These are phyloP conservation scores for Drosophila novamexicana DNA, from an alignment of 1,140 invertebrate species.

Conservation along the genomic window DNA sequence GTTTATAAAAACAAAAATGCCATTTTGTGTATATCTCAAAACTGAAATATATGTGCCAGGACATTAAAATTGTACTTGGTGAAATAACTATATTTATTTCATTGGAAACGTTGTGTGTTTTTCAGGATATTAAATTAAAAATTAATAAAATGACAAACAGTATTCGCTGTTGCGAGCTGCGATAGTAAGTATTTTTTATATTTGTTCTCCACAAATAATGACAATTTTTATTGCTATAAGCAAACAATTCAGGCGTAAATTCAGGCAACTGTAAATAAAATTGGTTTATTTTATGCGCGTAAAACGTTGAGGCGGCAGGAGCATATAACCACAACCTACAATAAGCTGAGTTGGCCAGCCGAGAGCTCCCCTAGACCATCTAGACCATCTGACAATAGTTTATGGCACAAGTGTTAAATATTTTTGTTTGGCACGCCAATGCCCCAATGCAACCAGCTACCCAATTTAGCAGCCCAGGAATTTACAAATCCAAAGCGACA, in stretches of 20 bases:
- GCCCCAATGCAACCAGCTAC: slow-evolving; percentile 25
- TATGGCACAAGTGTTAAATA: slow-evolving; percentile 82
- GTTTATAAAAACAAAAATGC: too few relatives aligned
- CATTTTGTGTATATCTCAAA: too few relatives aligned
- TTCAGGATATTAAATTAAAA: slow-evolving; percentile 48
- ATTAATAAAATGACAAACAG: slow-evolving; percentile 54
- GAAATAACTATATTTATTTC: neutral
- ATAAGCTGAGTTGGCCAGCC: slow-evolving; percentile 41
- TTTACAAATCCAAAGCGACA: slow-evolving; percentile 49
- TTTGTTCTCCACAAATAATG: slow-evolving; percentile 48
- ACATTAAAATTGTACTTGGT: neutral
- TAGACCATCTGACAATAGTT: slow-evolving; percentile 68
- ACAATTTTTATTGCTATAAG: slow-evolving; percentile 48
- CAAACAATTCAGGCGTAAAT: slow-evolving; percentile 53
- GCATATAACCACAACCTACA: slow-evolving; percentile 67
- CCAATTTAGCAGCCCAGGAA: slow-evolving; percentile 22
- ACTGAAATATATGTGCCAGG: too few relatives aligned
- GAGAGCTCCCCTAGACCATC: slow-evolving; percentile 19
- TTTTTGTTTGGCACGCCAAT: slow-evolving; percentile 80
- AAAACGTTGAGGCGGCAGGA: slow-evolving; percentile 6
- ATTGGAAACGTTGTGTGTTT: neutral
- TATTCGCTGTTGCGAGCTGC: neutral
- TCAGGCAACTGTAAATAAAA: slow-evolving; percentile 59
- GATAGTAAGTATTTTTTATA: slow-evolving; percentile 13
- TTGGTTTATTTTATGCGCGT: slow-evolving; percentile 26